Percentiles rank a stretch among this genome's conserved stretches.
phyloP scores from a whole-genome alignment of 1,140 invertebrate species.

The Drosophila lowei region DNA sequence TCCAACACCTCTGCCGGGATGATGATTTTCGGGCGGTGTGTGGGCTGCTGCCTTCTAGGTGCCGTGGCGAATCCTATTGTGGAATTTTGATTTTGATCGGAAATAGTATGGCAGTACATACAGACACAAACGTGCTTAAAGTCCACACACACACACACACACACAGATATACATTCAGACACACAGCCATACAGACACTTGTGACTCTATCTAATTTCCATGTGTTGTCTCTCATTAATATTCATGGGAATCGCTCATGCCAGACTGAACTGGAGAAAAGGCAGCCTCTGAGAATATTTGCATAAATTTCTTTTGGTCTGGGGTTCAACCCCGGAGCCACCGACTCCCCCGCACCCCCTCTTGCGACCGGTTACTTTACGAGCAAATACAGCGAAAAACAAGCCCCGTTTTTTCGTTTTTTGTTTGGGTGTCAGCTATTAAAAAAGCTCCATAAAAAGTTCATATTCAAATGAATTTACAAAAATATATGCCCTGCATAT shows the following conservation, averaged over 20 bases:
- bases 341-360: background rate
- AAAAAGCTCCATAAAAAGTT: slow-evolving; percentile 32
- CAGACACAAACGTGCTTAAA: slow-evolving; percentile 43
- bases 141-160: slow-evolving; percentile 15
- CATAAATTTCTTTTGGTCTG: slow-evolving; percentile 59
- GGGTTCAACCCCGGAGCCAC: background rate
- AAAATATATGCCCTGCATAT: slow-evolving; percentile 51
- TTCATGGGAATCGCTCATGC: slow-evolving; percentile 64
- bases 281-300: slow-evolving; percentile 52
- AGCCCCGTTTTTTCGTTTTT: slow-evolving; percentile 13
- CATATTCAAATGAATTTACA: slow-evolving; percentile 60
- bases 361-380: slow-evolving; percentile 4
- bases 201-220: slow-evolving; percentile 63
- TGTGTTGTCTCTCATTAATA: slow-evolving; percentile 76
- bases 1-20: slow-evolving; percentile 57
- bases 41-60: slow-evolving; percentile 1
- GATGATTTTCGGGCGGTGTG: too few relatives aligned
- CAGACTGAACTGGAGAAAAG: slow-evolving; percentile 51
- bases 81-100: slow-evolving; percentile 60
- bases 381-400: slow-evolving; percentile 20
- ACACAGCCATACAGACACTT: background rate
- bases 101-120: slow-evolving; percentile 45
- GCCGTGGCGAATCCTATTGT: slow-evolving; percentile 37
- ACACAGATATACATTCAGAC: too few relatives aligned
- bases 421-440: slow-evolving; percentile 2